Evolutionary conservation across 2,113 vertebrate genomes (phyloP).

Genomic region (Burhinus bistriatus): DNA sequence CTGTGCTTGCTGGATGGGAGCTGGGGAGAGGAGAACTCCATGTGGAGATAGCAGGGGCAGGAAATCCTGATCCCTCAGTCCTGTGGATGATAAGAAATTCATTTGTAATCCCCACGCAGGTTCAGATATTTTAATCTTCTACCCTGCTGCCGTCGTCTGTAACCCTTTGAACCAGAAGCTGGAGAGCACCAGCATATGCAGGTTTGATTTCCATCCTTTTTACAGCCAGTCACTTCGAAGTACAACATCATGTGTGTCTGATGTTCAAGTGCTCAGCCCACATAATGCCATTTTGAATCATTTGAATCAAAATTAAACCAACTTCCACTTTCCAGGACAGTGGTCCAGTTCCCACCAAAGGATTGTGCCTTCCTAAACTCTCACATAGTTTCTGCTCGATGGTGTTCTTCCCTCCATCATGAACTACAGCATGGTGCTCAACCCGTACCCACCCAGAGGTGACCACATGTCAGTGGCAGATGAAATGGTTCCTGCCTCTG

Average conservation of each 20-base stretch:
- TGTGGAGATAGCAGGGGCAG: not conserved
- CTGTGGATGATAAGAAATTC: not conserved
- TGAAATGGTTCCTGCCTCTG: not conserved
- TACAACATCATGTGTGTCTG: accelerated
- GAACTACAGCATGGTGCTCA: not conserved
- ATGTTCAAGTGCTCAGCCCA: not conserved
- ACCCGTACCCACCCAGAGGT: not conserved
- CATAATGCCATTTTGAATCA: not conserved
- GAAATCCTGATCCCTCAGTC: not conserved
- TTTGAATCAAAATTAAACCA: not conserved
- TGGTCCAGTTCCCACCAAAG: not conserved
- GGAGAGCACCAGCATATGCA: accelerated
- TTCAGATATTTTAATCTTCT: not conserved
- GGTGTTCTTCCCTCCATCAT: not conserved
- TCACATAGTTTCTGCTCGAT: not conserved
- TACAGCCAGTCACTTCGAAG: not conserved
- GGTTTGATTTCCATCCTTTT: not conserved
- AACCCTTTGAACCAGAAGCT: not conserved
- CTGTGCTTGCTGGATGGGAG: not conserved
- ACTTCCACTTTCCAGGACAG: not conserved
- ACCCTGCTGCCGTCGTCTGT: not conserved
- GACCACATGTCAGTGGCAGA: not conserved
- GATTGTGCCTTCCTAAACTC: not conserved
- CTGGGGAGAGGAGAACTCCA: not conserved
- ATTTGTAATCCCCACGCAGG: not conserved